Evolutionary conservation across 2,113 vertebrate species (phyloP).

Genomic region (Sorex fumeus): DNA sequence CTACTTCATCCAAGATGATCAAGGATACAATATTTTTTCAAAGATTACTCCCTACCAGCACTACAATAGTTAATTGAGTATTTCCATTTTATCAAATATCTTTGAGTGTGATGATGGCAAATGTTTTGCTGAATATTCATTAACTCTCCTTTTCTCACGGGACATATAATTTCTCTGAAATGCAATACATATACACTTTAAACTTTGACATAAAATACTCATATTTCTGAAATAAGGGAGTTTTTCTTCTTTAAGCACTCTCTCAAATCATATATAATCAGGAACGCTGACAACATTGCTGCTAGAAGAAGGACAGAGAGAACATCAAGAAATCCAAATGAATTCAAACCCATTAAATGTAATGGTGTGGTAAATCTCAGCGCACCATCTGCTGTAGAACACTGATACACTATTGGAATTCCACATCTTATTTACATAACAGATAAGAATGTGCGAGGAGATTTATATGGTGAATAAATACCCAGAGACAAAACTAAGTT

Average conservation of each 20-base stretch:
- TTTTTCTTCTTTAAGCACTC: constrained; percentile 89
- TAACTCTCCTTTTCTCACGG: constrained; percentile 86
- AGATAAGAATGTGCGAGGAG: constrained; percentile 90
- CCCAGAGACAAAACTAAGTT: constrained; percentile 89
- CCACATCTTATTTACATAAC: constrained; percentile 94
- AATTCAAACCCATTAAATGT: constrained; percentile 94
- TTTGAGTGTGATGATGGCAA: constrained; percentile 85
- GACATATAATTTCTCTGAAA: constrained; percentile 88
- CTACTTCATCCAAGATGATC: constrained; percentile 35
- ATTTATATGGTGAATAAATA: constrained; percentile 91
- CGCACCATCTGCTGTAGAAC: constrained; percentile 92
- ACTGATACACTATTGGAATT: constrained; percentile 92
- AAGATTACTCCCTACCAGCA: constrained; percentile 80
- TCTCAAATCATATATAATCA: constrained; percentile 92
- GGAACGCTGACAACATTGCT: constrained; percentile 89
- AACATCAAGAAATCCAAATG: constrained; percentile 93
- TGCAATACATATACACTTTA: constrained; percentile 86
- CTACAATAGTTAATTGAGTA: constrained; percentile 86
- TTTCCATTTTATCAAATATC: constrained; percentile 88
- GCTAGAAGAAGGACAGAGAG: constrained; percentile 89
- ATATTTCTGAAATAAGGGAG: constrained; percentile 88
- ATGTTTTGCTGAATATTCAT: constrained; percentile 91
- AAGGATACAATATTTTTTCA: constrained; percentile 78
- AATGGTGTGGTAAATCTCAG: constrained; percentile 94
- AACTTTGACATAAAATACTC: constrained; percentile 90